These are phyloP conservation scores for Pionites leucogaster DNA, from an alignment of 2,113 vertebrate genomes.

Conservation along the genomic window DNA sequence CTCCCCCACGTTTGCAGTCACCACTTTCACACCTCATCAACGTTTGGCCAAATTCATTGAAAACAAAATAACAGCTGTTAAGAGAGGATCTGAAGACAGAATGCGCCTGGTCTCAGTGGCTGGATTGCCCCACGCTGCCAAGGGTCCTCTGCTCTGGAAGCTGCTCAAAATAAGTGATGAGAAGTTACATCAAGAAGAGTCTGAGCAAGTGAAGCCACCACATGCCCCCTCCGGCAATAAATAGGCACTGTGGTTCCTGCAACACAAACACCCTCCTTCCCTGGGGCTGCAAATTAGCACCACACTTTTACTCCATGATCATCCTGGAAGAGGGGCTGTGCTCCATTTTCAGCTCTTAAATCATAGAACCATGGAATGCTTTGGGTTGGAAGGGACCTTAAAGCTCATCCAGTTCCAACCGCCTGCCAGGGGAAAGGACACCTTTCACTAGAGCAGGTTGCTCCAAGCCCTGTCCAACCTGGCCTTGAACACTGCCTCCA, in stretches of 20 bases:
- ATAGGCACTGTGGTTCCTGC: not conserved
- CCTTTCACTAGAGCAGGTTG: not conserved
- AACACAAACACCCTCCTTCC: not conserved
- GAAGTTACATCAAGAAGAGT: not conserved
- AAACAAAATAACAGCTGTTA: not conserved
- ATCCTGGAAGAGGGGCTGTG: not conserved
- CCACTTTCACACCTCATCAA: not conserved
- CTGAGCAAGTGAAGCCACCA: not conserved
- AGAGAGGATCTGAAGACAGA: not conserved
- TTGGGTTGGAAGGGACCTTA: not conserved
- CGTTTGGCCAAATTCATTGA: not conserved
- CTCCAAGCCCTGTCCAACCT: not conserved
- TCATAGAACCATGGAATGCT: not conserved
- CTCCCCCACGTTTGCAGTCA: not conserved
- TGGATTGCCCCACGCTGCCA: not conserved
- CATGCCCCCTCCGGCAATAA: not conserved
- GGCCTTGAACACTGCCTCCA: not conserved
- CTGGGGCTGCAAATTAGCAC: not conserved
- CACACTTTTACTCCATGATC: accelerated
- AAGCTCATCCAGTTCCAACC: not conserved
- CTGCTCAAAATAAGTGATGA: not conserved
- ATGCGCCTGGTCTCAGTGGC: not conserved
- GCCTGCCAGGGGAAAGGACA: not conserved
- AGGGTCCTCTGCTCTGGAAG: not conserved
- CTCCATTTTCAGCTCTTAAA: not conserved